phyloP scores from a whole-genome alignment of 2,797 vertebrate species.

The Chaunax sp. region DNA sequence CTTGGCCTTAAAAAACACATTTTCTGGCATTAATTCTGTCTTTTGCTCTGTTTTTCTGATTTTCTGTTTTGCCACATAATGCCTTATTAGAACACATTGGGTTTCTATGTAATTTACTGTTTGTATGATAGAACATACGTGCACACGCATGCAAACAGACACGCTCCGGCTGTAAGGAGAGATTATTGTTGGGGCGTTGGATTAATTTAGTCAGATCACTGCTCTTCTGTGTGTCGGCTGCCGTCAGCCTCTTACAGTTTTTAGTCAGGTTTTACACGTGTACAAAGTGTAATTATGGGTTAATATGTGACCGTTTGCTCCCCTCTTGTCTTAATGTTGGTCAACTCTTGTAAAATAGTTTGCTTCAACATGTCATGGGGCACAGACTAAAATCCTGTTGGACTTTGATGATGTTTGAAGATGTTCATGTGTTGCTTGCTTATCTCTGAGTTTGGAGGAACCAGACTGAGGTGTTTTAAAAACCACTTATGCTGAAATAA shows the following conservation, averaged over 20 bases:
- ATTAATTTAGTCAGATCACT: conserved; percentile 69
- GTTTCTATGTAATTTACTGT: conserved; percentile 66
- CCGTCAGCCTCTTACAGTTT: conserved; percentile 37
- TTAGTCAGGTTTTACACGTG: conserved; percentile 73
- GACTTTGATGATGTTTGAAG: conserved; percentile 65
- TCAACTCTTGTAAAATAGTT: conserved; percentile 69
- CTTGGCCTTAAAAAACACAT: conserved; percentile 66
- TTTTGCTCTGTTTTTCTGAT: conserved; percentile 41
- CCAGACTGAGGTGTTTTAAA: conserved; percentile 79
- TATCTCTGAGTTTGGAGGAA: conserved; percentile 70
- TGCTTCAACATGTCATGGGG: conserved; percentile 69
- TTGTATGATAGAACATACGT: conserved; percentile 62
- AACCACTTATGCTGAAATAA: conserved; percentile 86
- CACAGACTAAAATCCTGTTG: conserved; percentile 62
- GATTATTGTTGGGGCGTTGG: conserved; percentile 53
- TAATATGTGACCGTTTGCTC: conserved; percentile 63
- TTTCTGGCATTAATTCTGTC: conserved; percentile 55
- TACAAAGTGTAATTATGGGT: conserved; percentile 69
- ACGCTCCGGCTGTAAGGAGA: conserved; percentile 29
- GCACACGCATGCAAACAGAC: conserved; percentile 46
- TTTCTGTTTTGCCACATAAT: conserved; percentile 74
- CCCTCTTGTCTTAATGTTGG: conserved; percentile 70
- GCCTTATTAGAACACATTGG: conserved; percentile 79
- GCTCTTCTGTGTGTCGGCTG: conserved; percentile 50
- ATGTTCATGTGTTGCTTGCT: conserved; percentile 77